Evolutionary conservation across 1,140 invertebrate species (phyloP).

Genomic region (Prorops nasuta): DNA sequence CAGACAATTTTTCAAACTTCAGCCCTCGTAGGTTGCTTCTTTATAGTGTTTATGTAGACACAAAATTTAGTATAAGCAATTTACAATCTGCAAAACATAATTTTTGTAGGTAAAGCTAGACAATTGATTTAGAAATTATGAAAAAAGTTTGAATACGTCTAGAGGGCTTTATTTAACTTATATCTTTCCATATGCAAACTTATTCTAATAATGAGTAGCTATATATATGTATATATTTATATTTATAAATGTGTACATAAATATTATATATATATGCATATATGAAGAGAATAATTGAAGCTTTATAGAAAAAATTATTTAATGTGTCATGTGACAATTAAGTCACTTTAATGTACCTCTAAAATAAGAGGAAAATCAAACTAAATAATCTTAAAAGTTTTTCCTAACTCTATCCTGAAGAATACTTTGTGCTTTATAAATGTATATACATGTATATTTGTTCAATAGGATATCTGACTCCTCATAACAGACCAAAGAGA

Average conservation of each 20-base stretch:
- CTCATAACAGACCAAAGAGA: too few species aligned
- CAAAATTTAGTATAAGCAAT: constrained; percentile 5
- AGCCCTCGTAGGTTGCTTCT: constrained; percentile 45
- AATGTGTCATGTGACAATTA: too few species aligned
- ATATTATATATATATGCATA: too few species aligned
- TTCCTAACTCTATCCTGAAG: constrained; percentile 31
- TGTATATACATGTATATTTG: not conserved
- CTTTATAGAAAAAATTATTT: too few species aligned
- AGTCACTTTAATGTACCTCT: too few species aligned
- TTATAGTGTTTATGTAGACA: constrained; percentile 24
- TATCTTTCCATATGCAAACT: not conserved
- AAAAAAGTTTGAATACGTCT: constrained; percentile 9
- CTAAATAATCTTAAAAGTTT: too few species aligned
- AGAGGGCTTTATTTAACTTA: constrained; percentile 11
- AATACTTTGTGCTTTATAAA: too few species aligned
- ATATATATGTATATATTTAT: not conserved
- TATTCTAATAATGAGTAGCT: constrained; percentile 6
- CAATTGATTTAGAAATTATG: constrained; percentile 12
- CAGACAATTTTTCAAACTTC: constrained; percentile 51
- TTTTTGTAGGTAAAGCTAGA: constrained; percentile 12
- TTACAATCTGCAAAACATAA: constrained; percentile 6
- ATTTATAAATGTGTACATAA: too few species aligned
- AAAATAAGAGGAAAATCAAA: too few species aligned
- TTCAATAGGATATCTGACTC: too few species aligned
- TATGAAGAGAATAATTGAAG: too few species aligned